These are phyloP conservation scores for Phaonia tiefii DNA, from an alignment of 2,888 invertebrate species.

Conservation along the genomic window DNA sequence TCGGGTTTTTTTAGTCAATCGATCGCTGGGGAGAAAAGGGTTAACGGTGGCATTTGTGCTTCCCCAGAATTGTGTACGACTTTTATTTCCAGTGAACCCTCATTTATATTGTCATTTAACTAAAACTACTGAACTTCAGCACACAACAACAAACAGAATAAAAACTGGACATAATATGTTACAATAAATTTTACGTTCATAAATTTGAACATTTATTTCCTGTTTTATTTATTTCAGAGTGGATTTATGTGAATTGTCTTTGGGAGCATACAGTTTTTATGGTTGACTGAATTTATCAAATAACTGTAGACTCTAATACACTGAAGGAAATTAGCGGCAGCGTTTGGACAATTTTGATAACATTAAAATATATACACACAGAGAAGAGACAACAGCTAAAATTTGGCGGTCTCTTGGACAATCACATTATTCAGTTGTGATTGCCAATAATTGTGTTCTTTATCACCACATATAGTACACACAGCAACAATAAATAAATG, in stretches of 20 bases:
- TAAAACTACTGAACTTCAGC: conserved; percentile 1
- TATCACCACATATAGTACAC: too few species aligned
- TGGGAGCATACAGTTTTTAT: conserved; percentile 58
- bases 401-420: too few species aligned
- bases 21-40: conserved; percentile 43
- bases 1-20: neutral
- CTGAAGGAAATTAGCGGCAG: neutral
- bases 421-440: too few species aligned
- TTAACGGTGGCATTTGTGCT: conserved; percentile 54
- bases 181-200: conserved; percentile 48
- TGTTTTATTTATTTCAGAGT: conserved; percentile 27
- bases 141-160: neutral
- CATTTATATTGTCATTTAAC: conserved; percentile 55
- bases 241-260: conserved; percentile 31
- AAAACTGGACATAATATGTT: conserved; percentile 38
- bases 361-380: too few species aligned
- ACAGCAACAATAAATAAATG: too few species aligned
- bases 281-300: conserved; percentile 54
- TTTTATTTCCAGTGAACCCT: conserved; percentile 43
- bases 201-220: conserved; percentile 60
- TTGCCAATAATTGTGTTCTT: too few species aligned
- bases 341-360: too few species aligned
- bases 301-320: neutral
- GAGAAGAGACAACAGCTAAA: too few species aligned
- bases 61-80: neutral